Evolutionary conservation across 2,888 invertebrate species (phyloP), one percentile per base, ranked within the genome.

Genomic region (Isoperla grammatica): DNA sequence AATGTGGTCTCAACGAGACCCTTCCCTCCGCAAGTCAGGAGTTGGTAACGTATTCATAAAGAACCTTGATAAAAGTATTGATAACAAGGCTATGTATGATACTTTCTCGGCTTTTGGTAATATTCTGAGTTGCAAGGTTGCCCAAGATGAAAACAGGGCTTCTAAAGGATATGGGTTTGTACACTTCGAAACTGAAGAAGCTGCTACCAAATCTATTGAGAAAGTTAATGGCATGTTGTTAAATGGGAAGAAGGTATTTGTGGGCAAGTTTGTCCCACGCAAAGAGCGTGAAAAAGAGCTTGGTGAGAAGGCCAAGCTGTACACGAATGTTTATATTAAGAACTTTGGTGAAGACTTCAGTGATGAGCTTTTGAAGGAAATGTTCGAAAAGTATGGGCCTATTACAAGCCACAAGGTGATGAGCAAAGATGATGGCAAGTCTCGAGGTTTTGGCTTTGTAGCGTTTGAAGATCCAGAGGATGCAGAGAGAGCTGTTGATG

Each of bases 1-100:
- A 72, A 99, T 99, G 99, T 99, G 99, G 99, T 97, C 97, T 64
- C 98, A 99, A 78, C 87, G 98, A 71, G 98, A 99, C 79, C 97
- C 98, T 46, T 96, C 96, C 35, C 83, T 98, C 64, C 87, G 99
- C 69, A 95, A 96, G 77, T 98, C 98, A 64, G 99, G 99, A 61
- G 95, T 97, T 67, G 98, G 98, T 64, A 99, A 99, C 79, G 96
- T 99, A 64, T 99, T 99, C 78, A 99, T 99, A 71, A 99, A 99
- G 79, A 99, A 99, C 76, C 79, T 99, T 76, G 96, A 99, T 76
- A 97, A 95, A 77, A 87, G 87, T 66, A 99, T 99, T 75, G 98
- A 99, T 78, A 98, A 98, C 80, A 99, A 99, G 78, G 95, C 97
- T 63, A 93, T 99, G 86, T 97, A 95, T 76, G 98, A 99, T 77